Evolutionary conservation across 1,140 invertebrate genomes (phyloP).

Genomic region (Lordiphosa stackelbergi): DNA sequence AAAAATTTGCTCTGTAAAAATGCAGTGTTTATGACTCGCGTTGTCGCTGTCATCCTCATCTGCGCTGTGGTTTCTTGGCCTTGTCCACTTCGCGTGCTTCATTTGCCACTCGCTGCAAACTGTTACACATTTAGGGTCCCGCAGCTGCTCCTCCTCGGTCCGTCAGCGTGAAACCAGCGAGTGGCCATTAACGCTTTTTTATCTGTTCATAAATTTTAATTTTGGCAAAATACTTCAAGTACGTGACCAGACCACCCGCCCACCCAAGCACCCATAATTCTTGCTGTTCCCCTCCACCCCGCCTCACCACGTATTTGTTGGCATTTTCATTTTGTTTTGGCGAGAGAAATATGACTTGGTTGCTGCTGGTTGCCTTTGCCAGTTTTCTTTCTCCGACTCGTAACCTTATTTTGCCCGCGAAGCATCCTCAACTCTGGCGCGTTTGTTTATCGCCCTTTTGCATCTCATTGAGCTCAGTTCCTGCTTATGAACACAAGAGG

Average conservation of each 20-base stretch:
- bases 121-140: conserved; percentile 32
- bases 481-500: conserved; percentile 13
- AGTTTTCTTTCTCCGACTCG: conserved; percentile 21
- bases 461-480: conserved; percentile 65
- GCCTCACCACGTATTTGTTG: conserved; percentile 23
- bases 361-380: conserved; percentile 45
- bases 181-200: conserved; percentile 73
- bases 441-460: conserved; percentile 71
- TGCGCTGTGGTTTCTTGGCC: conserved; percentile 22
- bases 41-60: conserved; percentile 33
- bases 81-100: conserved; percentile 30
- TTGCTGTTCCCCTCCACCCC: conserved; percentile 17
- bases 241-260: conserved; percentile 38
- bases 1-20: conserved; percentile 34
- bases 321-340: conserved; percentile 47
- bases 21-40: conserved; percentile 57
- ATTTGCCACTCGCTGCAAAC: conserved; percentile 39
- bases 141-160: not conserved
- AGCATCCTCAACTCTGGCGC: conserved; percentile 46
- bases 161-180: conserved; percentile 46
- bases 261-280: conserved; percentile 50
- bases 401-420: conserved; percentile 57
- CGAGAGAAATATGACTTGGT: conserved; percentile 64
- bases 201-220: conserved; percentile 75
- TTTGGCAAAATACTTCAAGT: conserved; percentile 72